Evolutionary conservation across 2,113 vertebrate species (phyloP).

Genomic region (Ageneiosus marmoratus): DNA sequence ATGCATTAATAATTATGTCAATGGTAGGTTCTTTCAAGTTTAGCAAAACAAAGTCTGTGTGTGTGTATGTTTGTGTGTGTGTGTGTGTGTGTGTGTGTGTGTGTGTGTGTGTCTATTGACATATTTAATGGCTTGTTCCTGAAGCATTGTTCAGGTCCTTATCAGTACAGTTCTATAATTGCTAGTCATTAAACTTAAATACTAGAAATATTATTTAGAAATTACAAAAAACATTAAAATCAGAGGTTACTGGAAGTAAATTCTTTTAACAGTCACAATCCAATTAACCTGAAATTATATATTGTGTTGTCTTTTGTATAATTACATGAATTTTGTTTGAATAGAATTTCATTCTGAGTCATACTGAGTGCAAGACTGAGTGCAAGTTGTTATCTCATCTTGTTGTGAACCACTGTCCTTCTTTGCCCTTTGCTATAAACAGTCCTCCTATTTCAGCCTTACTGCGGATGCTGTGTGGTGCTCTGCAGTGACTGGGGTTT

Average conservation of each 20-base stretch:
- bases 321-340: not conserved
- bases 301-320: not conserved
- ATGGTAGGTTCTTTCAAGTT: too few relatives aligned
- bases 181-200: too few relatives aligned
- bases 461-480: constrained; percentile 11
- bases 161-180: not conserved
- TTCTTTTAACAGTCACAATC: not conserved
- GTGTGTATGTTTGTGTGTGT: too few relatives aligned
- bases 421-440: constrained; percentile 42
- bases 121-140: not conserved
- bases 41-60: too few relatives aligned
- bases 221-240: not conserved
- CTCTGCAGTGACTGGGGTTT: constrained; percentile 28
- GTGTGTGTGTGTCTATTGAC: not conserved
- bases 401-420: constrained; percentile 21
- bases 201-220: not conserved
- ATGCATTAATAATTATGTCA: too few relatives aligned
- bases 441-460: constrained; percentile 16
- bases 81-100: too few relatives aligned
- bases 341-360: not conserved
- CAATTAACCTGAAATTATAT: not conserved
- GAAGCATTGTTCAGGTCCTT: not conserved
- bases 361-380: not conserved
- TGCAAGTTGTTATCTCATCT: not conserved
- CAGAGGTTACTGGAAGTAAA: not conserved